Base-by-base conservation (phyloP, 2,888 invertebrate species). In the Dynastes tityus region DNA sequence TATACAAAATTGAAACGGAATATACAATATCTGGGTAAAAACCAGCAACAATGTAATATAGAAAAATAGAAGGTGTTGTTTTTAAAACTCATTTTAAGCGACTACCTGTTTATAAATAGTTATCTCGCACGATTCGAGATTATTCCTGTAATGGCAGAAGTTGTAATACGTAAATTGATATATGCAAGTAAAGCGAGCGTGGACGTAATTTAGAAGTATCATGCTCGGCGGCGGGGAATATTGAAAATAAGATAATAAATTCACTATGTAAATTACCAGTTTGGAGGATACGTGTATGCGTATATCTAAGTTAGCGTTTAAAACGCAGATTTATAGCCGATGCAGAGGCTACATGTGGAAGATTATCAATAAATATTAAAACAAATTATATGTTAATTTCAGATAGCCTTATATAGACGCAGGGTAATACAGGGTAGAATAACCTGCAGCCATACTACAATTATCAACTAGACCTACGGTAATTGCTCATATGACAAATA, bases 231-330 rank as follows among this genome's bases (percentile, higher is more conserved):
- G 63, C 79, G 53, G 32, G 53, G 76, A 79, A 76, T 70, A 79
- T 76, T 71, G 79, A 71, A 68, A 76, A 76, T 76, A 78, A 78
- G 65, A 75, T 78, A 79, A 79, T 79, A 79, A 79, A 79, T 79
- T 71, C 70, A 70, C 79, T 76, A 68, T 68, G 71, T 64, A 79
- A 79, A 79, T 77, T 79, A 71, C 79, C 40, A 37, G 70, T 70
- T 32, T 53, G 53, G 70, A 70, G 53, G 32, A 70, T 70, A 70
- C 49, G 11, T 68, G 22, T 68, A 70, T 11, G 70, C 32, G 70
- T 53, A 53, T 53, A 58, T 22, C 29, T 53, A 29, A 29, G 70
- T 64, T 64, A 70, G n/a, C 70, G 16, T 32, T 27, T 58, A 58
- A 58, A 58, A 53, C 49, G 32, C 49, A 51, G 70, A 70, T 70